Base-by-base conservation (phyloP, 2,888 invertebrate genomes). In the Chouioia cunea region DNA sequence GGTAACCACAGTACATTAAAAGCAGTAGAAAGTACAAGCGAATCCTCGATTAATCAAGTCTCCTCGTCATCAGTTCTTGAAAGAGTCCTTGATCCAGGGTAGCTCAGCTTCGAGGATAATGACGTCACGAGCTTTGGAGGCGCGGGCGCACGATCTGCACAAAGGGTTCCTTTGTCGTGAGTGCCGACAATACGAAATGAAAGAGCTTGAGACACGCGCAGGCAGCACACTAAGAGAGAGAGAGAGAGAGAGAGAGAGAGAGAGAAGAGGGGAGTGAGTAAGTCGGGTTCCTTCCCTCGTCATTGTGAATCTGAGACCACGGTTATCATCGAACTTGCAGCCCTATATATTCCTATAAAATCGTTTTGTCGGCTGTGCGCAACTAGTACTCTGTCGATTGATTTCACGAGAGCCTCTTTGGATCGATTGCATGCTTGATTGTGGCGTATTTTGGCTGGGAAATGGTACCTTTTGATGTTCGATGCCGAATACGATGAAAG, bases 311-410 rank as follows among this genome's bases (percentile, higher is more conserved):
- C 18, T 20, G 50, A 18, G 18, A 50, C 50, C 50, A 20, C 54
- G 57, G 65, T 70, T 65, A 65, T 65, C 71, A 73, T 60, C 69
- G 65, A 73, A 71, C 57, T 70, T 70, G 71, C 73, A 66, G 64
- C 68, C 18, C 62, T 36, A 36, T 8, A n/a, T n/a, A n/a, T n/a
- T n/a, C n/a, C 36, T 12, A 6, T 36, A 36, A 3, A 36, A 10
- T 36, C 36, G 36, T 36, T 36, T 36, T 36, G 36, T 36, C 36
- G 36, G 36, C 36, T 6, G 27, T 12, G 36, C 6, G 36, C 36
- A 36, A 36, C 36, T 36, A 36, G 36, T 36, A 36, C 59, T 59
- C 54, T 50, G 23, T 22, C 23, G 22, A 36, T 36, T 36, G 36
- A 36, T 36, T 36, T 12, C 36, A 36, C 6, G 36, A 36, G 36